Conservation (phyloP, 2,113 vertebrate species). For the Siniperca chuatsi region DNA sequence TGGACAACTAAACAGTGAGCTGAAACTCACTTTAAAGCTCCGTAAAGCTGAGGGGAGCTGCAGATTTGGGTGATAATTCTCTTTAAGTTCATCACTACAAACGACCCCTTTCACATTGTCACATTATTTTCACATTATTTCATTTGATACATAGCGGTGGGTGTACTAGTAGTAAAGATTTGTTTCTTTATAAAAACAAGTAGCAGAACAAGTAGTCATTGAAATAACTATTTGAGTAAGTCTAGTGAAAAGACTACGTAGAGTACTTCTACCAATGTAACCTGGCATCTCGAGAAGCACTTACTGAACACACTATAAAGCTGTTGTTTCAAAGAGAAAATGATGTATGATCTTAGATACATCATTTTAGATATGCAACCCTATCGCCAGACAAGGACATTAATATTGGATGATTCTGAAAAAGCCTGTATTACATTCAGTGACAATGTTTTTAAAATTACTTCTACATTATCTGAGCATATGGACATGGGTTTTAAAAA, state of each 20-base stretch:
- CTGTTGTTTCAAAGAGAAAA: not conserved
- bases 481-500: not conserved
- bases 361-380: not conserved
- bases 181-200: not conserved
- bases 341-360: not conserved
- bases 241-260: not conserved
- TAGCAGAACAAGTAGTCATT: not conserved
- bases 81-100: too few relatives aligned
- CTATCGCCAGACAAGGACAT: not conserved
- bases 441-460: not conserved
- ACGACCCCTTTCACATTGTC: too few relatives aligned
- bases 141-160: not conserved
- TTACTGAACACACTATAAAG: not conserved
- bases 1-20: too few relatives aligned
- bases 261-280: not conserved
- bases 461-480: not conserved
- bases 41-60: too few relatives aligned
- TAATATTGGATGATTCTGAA: not conserved
- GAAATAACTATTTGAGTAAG: not conserved
- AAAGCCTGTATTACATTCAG: too few relatives aligned
- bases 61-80: too few relatives aligned
- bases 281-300: not conserved
- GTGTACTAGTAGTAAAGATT: not conserved
- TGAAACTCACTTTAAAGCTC: too few relatives aligned
- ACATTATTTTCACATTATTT: too few relatives aligned